Evolutionary conservation across 2,113 vertebrate species (phyloP).

Genomic region (Aix galericulata): DNA sequence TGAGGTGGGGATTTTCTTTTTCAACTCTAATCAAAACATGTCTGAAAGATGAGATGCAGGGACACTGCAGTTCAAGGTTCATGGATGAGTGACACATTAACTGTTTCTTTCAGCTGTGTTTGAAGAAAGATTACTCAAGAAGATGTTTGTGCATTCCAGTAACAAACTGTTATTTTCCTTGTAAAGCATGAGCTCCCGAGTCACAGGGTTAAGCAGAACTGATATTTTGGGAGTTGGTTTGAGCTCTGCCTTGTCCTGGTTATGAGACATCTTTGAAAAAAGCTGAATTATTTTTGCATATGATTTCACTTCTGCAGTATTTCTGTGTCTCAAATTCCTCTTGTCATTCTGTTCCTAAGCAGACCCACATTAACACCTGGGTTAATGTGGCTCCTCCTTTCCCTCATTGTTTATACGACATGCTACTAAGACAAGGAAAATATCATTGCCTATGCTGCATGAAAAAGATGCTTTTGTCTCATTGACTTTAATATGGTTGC

Average conservation of each 20-base stretch:
- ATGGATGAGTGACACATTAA: constrained; percentile 63
- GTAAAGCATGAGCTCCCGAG: not conserved
- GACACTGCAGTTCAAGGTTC: constrained; percentile 48
- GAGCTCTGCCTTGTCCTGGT: not conserved
- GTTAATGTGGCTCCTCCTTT: not conserved
- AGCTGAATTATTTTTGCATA: not conserved
- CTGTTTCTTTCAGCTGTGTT: constrained; percentile 62
- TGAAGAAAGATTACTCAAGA: constrained; percentile 65
- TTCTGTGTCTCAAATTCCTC: not conserved
- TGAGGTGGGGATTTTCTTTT: not conserved
- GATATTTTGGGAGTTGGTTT: not conserved
- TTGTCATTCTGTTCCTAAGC: not conserved
- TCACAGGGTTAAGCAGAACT: not conserved
- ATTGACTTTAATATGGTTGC: not conserved
- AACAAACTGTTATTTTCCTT: not conserved
- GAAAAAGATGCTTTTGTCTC: not conserved
- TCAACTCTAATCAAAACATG: not conserved
- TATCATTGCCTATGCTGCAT: not conserved
- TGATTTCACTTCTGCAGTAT: not conserved
- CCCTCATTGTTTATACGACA: not conserved
- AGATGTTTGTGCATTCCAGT: constrained; percentile 54
- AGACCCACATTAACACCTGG: not conserved
- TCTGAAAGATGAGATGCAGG: not conserved
- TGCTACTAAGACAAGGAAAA: not conserved
- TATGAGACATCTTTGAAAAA: not conserved